Base-by-base conservation (phyloP, 2,113 vertebrate genomes). In the Diglossa brunneiventris region DNA sequence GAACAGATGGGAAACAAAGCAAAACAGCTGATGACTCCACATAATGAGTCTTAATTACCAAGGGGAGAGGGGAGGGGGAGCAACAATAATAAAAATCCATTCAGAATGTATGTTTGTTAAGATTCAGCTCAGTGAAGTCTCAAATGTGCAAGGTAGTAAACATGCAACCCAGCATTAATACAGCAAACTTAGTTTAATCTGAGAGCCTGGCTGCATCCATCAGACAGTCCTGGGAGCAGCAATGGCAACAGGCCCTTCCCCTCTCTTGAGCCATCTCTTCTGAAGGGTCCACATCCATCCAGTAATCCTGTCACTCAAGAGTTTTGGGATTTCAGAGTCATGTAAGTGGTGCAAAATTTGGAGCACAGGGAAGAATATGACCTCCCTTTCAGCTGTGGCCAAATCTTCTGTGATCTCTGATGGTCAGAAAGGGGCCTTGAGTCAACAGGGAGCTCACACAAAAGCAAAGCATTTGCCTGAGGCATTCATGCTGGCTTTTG, bases 1-100 rank as follows among this genome's bases (percentile, higher is more conserved):
- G 91, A 95, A 59, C 94, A 97, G 94, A 94, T 91, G 94, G 89
- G 78, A 95, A 95, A 91, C 46, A 85, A 87, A 85, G 81, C 37
- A 87, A 91, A 94, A 64, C 77, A 92, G 93, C 84, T 95, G 87
- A 95, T 90, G 81, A 87, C 41, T 92, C 77, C 67, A 95, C 42
- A 35, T 90, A 94, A 94, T 49, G 87, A 92, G 62, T 14, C 53
- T 79, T 95, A 94, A 94, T 76, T 67, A 61, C 39, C 2, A 1
- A 77, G 30, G 39, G n/a, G 52, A 44, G 21, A 15, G 11, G 22
- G 22, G 23, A 18, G 39, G 15, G 4, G 37, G 55, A 46, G 9
- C 13, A 82, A 61, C 58, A 46, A 74, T 44, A 64, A 81, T 66
- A 89, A 95, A 72, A 92, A 80, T 80, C 26, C 87, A 95, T 84